Conservation (phyloP, 2,888 invertebrate species). For the Parnassius orleans region DNA sequence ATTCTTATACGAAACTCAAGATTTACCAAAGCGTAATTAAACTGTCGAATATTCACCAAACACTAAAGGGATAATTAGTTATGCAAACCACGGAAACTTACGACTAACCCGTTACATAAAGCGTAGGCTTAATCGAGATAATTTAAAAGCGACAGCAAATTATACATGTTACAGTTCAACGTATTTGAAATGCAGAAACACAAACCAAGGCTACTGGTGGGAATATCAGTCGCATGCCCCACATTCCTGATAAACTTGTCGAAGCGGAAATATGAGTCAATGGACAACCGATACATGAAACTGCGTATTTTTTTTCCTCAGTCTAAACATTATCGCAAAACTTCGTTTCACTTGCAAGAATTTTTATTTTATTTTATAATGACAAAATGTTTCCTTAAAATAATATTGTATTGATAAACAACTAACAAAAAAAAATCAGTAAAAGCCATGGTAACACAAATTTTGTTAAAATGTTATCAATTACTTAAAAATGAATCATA, state of each 20-base stretch:
- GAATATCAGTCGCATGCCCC: conserved; percentile 58
- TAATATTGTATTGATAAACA: no score
- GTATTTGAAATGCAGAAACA: conserved; percentile 42
- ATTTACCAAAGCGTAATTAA: not conserved
- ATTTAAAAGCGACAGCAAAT: conserved; percentile 37
- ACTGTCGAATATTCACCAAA: not conserved
- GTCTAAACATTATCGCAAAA: conserved; percentile 18
- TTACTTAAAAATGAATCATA: no score
- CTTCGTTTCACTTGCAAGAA: no score
- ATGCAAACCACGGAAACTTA: not conserved
- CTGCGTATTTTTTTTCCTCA: conserved; percentile 21
- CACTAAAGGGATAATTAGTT: not conserved
- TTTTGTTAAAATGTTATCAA: no score
- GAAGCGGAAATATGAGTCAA: conserved; percentile 68
- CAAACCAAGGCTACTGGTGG: conserved; percentile 47
- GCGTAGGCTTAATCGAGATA: conserved; percentile 23
- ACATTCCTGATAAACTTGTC: conserved; percentile 71
- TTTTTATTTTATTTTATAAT: no score
- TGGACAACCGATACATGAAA: conserved; percentile 45
- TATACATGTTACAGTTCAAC: conserved; percentile 34
- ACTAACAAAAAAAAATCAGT: no score
- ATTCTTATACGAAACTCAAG: not conserved
- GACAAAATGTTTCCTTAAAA: no score
- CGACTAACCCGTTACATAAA: conserved; percentile 6
- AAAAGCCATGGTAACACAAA: no score